Percentiles rank a stretch among this genome's conserved stretches.
phyloP scores from a whole-genome alignment of 2,888 invertebrate species.

The Cataglyphis rosenhaueri region DNA sequence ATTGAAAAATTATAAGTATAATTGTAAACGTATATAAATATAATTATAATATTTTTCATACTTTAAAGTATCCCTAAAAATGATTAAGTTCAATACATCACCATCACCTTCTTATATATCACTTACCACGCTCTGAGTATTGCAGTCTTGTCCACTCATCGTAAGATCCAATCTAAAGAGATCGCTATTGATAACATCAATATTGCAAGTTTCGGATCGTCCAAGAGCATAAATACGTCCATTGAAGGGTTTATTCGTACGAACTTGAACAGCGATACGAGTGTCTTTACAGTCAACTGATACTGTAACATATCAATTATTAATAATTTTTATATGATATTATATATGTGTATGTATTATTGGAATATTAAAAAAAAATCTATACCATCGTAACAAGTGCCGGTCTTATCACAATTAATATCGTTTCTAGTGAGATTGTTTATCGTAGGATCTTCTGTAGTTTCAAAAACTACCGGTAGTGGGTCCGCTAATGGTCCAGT shows the following conservation, averaged over 20 bases:
- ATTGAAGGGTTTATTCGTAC: conserved; percentile 97
- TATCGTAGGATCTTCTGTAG: conserved; percentile 91
- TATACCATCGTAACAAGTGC: conserved; percentile 97
- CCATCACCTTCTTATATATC: conserved; percentile 9
- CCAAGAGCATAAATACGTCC: conserved; percentile 97
- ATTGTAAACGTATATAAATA: neutral
- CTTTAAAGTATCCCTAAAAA: neutral
- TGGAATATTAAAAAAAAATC: neutral
- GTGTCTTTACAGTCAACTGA: conserved; percentile 98
- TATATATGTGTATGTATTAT: neutral
- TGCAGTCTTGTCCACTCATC: conserved; percentile 97
- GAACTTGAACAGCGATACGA: conserved; percentile 95
- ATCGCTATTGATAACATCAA: conserved; percentile 96
- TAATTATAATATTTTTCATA: neutral
- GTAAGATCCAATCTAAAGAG: conserved; percentile 96
- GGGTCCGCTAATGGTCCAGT: conserved; percentile 85
- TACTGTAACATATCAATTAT: conserved; percentile 87
- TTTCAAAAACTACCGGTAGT: conserved; percentile 91
- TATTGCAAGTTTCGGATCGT: conserved; percentile 97
- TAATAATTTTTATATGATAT: neutral
- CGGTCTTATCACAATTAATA: conserved; percentile 96
- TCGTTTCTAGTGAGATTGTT: conserved; percentile 91
- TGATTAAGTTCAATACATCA: neutral
- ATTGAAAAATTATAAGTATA: neutral
- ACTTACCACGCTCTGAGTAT: conserved; percentile 97